These are phyloP conservation scores for Chloropsis cyanopogon DNA, from an alignment of 2,113 vertebrate species.

Conservation along the genomic window DNA sequence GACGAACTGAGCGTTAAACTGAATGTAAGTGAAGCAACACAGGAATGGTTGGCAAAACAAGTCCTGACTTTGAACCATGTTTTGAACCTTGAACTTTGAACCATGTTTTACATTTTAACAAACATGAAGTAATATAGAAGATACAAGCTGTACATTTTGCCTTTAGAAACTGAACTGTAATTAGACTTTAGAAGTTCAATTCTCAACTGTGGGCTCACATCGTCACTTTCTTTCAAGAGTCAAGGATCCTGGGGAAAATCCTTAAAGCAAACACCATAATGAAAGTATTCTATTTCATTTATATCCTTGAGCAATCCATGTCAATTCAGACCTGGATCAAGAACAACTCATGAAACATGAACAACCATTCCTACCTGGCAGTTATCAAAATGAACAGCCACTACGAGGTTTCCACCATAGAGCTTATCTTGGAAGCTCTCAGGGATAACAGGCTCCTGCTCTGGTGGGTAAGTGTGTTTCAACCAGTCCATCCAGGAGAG, in stretches of 20 bases:
- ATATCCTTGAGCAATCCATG: not conserved
- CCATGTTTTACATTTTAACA: not conserved
- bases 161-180: not conserved
- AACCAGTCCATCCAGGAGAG: slow-evolving; percentile 91
- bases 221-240: not conserved
- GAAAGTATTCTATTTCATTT: not conserved
- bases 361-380: slow-evolving; percentile 80
- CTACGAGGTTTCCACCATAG: slow-evolving; percentile 82
- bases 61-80: not conserved
- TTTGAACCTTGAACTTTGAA: not conserved
- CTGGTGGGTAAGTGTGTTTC: slow-evolving; percentile 86
- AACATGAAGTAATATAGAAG: not conserved
- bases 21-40: not conserved
- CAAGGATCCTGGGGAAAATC: not conserved
- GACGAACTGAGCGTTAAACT: not conserved
- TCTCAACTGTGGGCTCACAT: not conserved
- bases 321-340: not conserved
- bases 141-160: not conserved
- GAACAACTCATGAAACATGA: not conserved
- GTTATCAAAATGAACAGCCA: slow-evolving; percentile 92
- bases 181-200: not conserved
- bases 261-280: not conserved
- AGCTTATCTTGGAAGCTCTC: slow-evolving; percentile 83
- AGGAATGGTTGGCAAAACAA: not conserved
- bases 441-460: slow-evolving; percentile 78